phyloP scores from a whole-genome alignment of 2,888 invertebrate genomes.

The Hydrotaea diabolus region DNA sequence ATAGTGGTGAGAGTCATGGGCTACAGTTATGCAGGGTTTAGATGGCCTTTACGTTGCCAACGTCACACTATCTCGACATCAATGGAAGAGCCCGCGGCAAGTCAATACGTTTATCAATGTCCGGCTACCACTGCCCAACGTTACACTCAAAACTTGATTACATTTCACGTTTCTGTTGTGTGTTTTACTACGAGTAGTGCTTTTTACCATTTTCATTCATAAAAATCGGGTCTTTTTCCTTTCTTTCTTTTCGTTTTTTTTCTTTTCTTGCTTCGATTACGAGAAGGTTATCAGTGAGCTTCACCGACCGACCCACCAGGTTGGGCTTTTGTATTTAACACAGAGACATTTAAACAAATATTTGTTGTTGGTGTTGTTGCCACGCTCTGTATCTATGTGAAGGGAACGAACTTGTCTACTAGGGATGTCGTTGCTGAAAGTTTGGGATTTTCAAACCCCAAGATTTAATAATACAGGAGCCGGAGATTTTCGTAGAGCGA shows the following conservation, averaged over 20 bases:
- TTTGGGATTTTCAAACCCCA: background rate
- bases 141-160: background rate
- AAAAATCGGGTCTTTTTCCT: background rate
- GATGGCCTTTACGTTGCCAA: too few species aligned
- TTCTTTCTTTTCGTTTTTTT: too few species aligned
- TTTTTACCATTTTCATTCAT: slow-evolving; percentile 13
- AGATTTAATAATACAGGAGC: too few species aligned
- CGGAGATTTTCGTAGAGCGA: background rate
- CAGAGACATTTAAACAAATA: slow-evolving; percentile 11
- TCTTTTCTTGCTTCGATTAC: background rate
- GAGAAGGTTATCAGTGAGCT: slow-evolving; percentile 25
- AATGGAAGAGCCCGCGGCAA: too few species aligned
- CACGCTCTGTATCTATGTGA: background rate
- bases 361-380: slow-evolving; percentile 15
- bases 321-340: background rate
- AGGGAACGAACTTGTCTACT: background rate
- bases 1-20: too few species aligned
- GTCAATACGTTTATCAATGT: too few species aligned
- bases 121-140: too few species aligned
- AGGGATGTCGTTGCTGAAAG: slow-evolving; percentile 3
- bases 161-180: background rate
- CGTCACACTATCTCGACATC: too few species aligned
- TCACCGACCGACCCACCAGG: background rate
- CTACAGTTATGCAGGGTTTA: too few species aligned
- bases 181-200: background rate